Conservation (phyloP, 64 coral and sea anemone species). For the Stylophora pistillata region DNA sequence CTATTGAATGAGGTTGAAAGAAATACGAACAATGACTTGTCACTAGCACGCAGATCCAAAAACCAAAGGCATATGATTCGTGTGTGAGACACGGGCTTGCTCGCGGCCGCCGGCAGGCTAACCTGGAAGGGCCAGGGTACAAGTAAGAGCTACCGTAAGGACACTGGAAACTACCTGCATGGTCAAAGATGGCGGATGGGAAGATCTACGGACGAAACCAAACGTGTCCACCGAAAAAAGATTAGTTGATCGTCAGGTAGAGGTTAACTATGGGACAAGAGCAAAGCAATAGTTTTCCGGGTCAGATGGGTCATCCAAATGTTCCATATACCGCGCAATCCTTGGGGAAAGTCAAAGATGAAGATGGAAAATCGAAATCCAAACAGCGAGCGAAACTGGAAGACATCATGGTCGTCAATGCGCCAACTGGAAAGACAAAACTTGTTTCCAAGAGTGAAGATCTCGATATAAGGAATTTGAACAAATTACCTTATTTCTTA, state of each 20-base stretch:
- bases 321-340: conserved; percentile 55
- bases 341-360: conserved; percentile 43
- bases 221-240: not conserved
- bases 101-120: too few relatives aligned
- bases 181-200: conserved; percentile 24
- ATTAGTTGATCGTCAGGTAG: not conserved
- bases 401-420: conserved; percentile 90
- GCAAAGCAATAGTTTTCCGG: conserved; percentile 53
- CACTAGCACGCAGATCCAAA: too few relatives aligned
- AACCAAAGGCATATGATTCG: too few relatives aligned
- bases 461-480: conserved; percentile 66
- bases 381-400: conserved; percentile 77
- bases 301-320: conserved; percentile 14
- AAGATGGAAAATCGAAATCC: conserved; percentile 5
- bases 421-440: conserved; percentile 43
- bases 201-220: not conserved
- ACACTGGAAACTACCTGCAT: not conserved
- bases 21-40: too few relatives aligned
- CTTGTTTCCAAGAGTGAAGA: conserved; percentile 51
- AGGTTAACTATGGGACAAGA: conserved; percentile 75
- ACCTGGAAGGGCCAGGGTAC: too few relatives aligned
- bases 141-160: not conserved
- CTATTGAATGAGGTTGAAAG: too few relatives aligned
- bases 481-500: conserved; percentile 55
- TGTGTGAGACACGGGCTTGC: too few relatives aligned